Evolutionary conservation across 2,113 vertebrate genomes (phyloP), one percentile per base, ranked within the genome.

Genomic region (Bambusicola thoracicus): DNA sequence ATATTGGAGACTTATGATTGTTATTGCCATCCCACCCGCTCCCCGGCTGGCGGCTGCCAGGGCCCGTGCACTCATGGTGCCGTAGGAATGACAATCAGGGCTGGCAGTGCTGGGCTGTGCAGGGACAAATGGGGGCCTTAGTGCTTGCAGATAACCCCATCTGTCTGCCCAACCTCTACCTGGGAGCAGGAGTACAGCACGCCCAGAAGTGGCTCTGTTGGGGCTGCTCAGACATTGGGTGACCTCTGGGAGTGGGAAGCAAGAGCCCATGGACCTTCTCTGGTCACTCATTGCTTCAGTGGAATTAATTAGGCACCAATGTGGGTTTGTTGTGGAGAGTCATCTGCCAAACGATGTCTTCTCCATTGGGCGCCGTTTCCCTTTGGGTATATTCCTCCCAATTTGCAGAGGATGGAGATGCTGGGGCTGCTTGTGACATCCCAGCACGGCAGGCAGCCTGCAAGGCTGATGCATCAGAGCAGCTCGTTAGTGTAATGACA

Each of bases 101-200:
- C 76, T n/a, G 43, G 59, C 87, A 63, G 87, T 1, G 7, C 56
- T 30, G 4, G 11, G 30, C 40, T 66, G 48, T 27, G 10, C n/a
- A 5, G 0, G 34, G 84, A 40, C 30, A 59, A n/a, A 34, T 20
- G 53, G 62, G 48, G 43, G 38, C 13, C 8, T 63, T 49, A 22
- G 44, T 6, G 24, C 21, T 30, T 10, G 1, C 12, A 66, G 86
- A 61, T 25, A 44, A 43, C 91, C 41, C 65, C 4, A 2, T 78
- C 38, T 41, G 3, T 84, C 5, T 27, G 27, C 16, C 93, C 87
- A 74, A 62, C 40, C 53, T 79, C 92, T 55, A 68, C 58, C 56
- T 58, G 58, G 8, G 40, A 15, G 14, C 5, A 13, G n/a, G 6
- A 6, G 12, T 1, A 5, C 5, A 2, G 46, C 0, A 0, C 25